Base-by-base conservation (phyloP, 2,888 invertebrate genomes). In the Hedychridium roseum region DNA sequence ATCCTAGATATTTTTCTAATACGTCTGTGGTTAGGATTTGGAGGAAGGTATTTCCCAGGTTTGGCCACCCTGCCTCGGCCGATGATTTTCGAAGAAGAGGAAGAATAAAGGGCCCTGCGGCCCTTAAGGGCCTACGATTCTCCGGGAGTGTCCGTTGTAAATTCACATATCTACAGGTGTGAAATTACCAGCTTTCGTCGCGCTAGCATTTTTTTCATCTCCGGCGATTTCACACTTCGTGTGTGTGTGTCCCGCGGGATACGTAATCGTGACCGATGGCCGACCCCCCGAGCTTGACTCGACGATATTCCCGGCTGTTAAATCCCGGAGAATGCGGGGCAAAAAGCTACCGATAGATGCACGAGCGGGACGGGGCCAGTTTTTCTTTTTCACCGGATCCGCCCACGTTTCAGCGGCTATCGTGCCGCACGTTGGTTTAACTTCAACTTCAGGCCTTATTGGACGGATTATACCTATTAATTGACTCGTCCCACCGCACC, bases 241-340 rank as follows among this genome's bases (percentile, higher is more conserved):
- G 54, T 64, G 47, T 50, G 55, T 43, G 64, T 64, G 62, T 60
- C 63, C 60, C 55, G 60, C 59, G 54, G 54, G 62, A 56, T 52
- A 60, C 51, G 54, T 52, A 66, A 64, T 68, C 68, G 66, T 70
- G 60, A 68, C 65, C 66, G 65, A 68, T 66, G 66, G 61, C n/a
- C 58, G 44, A 62, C 53, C 60, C 47, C 45, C 49, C 53, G 57
- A 54, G 54, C 54, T 57, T 54, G 61, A 54, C 53, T 51, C 52
- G 43, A 38, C 42, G 48, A 31, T 31, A 31, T 60, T 38, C 51
- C 47, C 57, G 50, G 54, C 54, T 54, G 46, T 61, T 57, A 53
- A 43, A 34, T 27, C 49, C 43, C 59, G 64, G 68, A 70, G 68
- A 69, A 69, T 60, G 61, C 55, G 51, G 45, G 57, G 64, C 67